Percentiles rank a stretch among this genome's conserved stretches.
phyloP scores from a whole-genome alignment of 2,888 invertebrate species.

The Tanytarsus gracilentus region DNA sequence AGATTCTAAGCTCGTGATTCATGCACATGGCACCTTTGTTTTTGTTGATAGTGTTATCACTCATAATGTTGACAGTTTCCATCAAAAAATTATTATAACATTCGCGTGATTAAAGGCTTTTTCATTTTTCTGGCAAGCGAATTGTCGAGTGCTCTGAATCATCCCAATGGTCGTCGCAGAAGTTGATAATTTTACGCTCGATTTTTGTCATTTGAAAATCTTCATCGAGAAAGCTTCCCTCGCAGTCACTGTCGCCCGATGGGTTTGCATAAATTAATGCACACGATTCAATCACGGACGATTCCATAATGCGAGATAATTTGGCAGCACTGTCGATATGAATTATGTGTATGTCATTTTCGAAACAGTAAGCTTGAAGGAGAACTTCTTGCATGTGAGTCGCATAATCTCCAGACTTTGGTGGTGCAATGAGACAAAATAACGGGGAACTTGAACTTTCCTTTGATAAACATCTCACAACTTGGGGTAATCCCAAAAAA shows the following conservation, averaged over 20 bases:
- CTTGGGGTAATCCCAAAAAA: conserved; percentile 40
- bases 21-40: background rate
- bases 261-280: conserved; percentile 38
- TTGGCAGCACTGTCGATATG: conserved; percentile 50
- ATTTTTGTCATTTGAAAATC: conserved; percentile 22
- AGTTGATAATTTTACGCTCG: conserved; percentile 8
- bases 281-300: conserved; percentile 46
- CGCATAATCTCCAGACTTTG: conserved; percentile 60
- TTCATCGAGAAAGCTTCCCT: conserved; percentile 22
- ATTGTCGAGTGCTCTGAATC: background rate
- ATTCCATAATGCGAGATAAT: conserved; percentile 45
- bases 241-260: conserved; percentile 24
- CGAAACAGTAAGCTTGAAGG: conserved; percentile 67
- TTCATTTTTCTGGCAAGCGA: conserved; percentile 25
- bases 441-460: conserved; percentile 49
- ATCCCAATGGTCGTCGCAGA: conserved; percentile 25
- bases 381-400: conserved; percentile 71
- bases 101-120: no score
- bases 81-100: no score
- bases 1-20: background rate
- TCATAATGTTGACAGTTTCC: background rate
- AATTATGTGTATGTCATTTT: conserved; percentile 67
- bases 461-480: conserved; percentile 40
- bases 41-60: background rate
- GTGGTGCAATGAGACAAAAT: conserved; percentile 60